These are phyloP conservation scores for Drosophila mauritiana DNA, from an alignment of 1,140 invertebrate species.

Conservation along the genomic window DNA sequence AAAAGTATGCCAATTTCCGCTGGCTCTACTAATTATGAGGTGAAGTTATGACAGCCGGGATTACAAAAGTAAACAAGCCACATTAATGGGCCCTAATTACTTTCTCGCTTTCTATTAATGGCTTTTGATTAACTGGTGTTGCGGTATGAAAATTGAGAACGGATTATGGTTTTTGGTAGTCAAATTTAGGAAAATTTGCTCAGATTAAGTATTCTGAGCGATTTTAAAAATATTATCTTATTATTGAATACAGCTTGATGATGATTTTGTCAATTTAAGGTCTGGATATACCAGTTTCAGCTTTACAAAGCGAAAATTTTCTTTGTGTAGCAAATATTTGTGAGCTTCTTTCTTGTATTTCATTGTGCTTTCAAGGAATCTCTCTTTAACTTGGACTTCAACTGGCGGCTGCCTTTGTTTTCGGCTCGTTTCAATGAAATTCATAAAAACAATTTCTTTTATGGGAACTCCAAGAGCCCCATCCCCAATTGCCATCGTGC, in stretches of 20 bases:
- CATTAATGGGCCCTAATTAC: slow-evolving; percentile 27
- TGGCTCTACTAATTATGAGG: slow-evolving; percentile 65
- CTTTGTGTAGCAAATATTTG: slow-evolving; percentile 35
- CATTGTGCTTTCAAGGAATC: slow-evolving; percentile 41
- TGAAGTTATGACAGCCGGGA: slow-evolving; percentile 61
- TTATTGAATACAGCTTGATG: background rate
- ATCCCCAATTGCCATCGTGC: slow-evolving; percentile 9
- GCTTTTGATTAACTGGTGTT: slow-evolving; percentile 17
- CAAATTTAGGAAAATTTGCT: background rate
- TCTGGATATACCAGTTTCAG: background rate
- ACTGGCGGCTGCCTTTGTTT: slow-evolving; percentile 36
- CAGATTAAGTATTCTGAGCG: no score
- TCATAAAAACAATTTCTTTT: slow-evolving; percentile 80
- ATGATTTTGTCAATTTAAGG: background rate
- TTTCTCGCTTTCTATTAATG: slow-evolving; percentile 28
- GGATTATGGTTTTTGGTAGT: no score
- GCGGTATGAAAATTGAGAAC: background rate
- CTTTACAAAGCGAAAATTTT: background rate
- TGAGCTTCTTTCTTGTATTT: slow-evolving; percentile 34
- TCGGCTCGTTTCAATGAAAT: slow-evolving; percentile 65
- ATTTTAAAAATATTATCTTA: no score
- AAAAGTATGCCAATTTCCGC: slow-evolving; percentile 73
- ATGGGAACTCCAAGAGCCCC: slow-evolving; percentile 35
- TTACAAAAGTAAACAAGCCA: slow-evolving; percentile 33
- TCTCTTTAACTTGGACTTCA: slow-evolving; percentile 31